Conservation (phyloP, 2,888 invertebrate species). For the Dioctria linearis region DNA sequence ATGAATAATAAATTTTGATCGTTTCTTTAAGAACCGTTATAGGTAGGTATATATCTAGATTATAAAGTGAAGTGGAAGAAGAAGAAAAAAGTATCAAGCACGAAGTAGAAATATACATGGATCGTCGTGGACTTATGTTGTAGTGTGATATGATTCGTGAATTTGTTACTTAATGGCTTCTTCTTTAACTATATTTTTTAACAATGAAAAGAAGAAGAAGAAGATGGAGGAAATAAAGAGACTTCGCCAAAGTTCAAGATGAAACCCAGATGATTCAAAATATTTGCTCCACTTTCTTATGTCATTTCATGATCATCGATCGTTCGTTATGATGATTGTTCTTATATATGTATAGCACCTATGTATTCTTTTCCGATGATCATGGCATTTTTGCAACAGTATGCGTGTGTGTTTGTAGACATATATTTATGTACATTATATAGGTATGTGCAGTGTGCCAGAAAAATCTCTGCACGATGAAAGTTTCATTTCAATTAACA, state of each 20-base stretch:
- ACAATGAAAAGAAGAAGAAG: not conserved
- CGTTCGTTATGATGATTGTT: not conserved
- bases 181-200: not conserved
- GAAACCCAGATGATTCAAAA: not conserved
- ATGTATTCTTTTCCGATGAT: too few species aligned
- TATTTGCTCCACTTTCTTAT: conserved; percentile 33
- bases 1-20: too few species aligned
- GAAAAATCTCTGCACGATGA: conserved; percentile 20
- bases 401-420: too few species aligned
- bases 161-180: conserved; percentile 31
- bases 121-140: not conserved
- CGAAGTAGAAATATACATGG: conserved; percentile 10
- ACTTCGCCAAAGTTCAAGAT: too few species aligned
- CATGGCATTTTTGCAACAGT: too few species aligned
- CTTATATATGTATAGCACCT: not conserved
- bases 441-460: not conserved
- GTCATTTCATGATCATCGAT: conserved; percentile 22
- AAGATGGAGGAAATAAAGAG: too few species aligned
- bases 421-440: too few species aligned
- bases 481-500: conserved; percentile 36
- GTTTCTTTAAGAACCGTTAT: conserved; percentile 35
- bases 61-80: too few species aligned
- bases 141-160: conserved; percentile 24
- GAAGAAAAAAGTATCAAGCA: conserved; percentile 1
- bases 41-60: not conserved